phyloP scores from a whole-genome alignment of 2,888 invertebrate species.

The Drosophila hamatofila region DNA sequence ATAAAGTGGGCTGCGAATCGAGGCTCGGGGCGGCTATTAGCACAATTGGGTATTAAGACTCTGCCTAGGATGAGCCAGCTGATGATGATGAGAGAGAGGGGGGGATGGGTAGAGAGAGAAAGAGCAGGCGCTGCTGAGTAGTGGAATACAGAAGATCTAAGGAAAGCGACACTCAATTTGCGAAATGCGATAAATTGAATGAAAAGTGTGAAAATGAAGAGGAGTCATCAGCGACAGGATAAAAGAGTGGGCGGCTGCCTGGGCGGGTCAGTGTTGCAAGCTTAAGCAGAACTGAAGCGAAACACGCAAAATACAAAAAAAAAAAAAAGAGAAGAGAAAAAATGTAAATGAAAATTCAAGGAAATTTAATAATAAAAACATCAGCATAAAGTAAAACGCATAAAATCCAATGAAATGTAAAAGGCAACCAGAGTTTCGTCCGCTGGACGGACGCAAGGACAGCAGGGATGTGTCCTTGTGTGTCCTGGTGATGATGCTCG shows the following conservation, averaged over 20 bases:
- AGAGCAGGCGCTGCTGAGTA: neutral
- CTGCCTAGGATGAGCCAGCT: slow-evolving; percentile 6
- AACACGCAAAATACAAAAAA: slow-evolving; percentile 29
- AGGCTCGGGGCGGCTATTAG: slow-evolving; percentile 13
- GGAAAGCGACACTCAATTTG: slow-evolving; percentile 79
- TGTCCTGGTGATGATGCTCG: slow-evolving; percentile 7
- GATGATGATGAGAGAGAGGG: neutral
- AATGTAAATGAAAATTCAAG: slow-evolving; percentile 79
- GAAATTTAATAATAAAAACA: slow-evolving; percentile 82
- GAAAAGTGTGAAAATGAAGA: slow-evolving; percentile 81
- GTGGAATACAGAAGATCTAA: slow-evolving; percentile 43
- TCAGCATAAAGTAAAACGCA: slow-evolving; percentile 81
- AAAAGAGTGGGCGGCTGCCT: neutral
- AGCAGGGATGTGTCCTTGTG: slow-evolving; percentile 27
- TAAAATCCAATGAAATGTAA: slow-evolving; percentile 82
- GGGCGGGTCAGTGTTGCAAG: slow-evolving; percentile 22
- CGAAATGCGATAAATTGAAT: slow-evolving; percentile 80
- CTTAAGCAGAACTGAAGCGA: slow-evolving; percentile 50
- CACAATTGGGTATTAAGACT: slow-evolving; percentile 33
- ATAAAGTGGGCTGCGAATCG: slow-evolving; percentile 11
- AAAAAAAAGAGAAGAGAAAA: slow-evolving; percentile 5
- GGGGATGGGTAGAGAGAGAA: neutral
- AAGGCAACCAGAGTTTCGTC: slow-evolving; percentile 53
- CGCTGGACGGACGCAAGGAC: slow-evolving; percentile 58
- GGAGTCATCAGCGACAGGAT: slow-evolving; percentile 64